Base-by-base conservation (phyloP, 2,888 invertebrate species). In the Tetragonisca angustula region DNA sequence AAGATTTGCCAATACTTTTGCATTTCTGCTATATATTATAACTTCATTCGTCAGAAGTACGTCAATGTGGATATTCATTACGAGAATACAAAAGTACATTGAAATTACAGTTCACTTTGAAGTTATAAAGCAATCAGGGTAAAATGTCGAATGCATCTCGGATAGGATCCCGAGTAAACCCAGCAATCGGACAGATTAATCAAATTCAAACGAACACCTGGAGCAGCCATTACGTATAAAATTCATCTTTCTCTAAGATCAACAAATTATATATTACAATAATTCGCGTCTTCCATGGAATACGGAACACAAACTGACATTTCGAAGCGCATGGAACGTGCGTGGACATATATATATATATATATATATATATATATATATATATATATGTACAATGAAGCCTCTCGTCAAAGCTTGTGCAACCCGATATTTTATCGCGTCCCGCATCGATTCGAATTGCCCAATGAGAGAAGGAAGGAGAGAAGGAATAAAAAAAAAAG, bases 361-460 rank as follows among this genome's bases (percentile, higher is more conserved):
- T 9, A 36, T 6, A 36, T 9, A 36, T 9, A 9, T 1, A 43
- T 9, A 43, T 2, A 43, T 9, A 43, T 9, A 43, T 1, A 9
- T 1, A 11, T 2, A 43, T 2, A 43, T 0, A 43, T 6, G 32
- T 50, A 36, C 59, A 61, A 69, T 61, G 52, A 70, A 50, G 15
- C 56, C 76, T 50, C 61, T 50, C 70, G 52, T 69, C 69, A 69
- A 36, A 36, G 43, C n/a, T 74, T 64, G 24, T 36, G 70, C 69
- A 76, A 76, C 50, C 61, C 49, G 32, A 36, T 69, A 62, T 62
- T 76, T 76, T 76, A 78, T 78, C 71, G n/a, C 19, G 32, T 68
- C 17, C 21, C n/a, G 67, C 71, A 67, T 67, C 77, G 52, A 54
- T 61, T 52, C 78, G 52, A 21, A 27, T 79, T 54, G 61, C 43